phyloP scores from a whole-genome alignment of 2,797 vertebrate genomes.

The Girardinus metallicus region DNA sequence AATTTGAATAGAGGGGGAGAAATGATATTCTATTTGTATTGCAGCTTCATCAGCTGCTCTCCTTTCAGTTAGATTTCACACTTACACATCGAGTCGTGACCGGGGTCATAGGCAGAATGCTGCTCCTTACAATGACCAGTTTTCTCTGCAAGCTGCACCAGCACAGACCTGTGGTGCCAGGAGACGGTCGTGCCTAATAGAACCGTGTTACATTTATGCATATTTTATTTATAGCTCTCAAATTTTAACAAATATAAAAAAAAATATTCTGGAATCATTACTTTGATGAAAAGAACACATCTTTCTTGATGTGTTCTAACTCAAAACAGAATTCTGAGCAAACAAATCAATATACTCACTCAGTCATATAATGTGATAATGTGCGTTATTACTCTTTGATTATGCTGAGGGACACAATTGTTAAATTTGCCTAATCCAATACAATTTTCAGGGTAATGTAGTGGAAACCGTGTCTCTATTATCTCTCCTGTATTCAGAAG shows the following conservation, averaged over 20 bases:
- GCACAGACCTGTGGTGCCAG: conserved; percentile 28
- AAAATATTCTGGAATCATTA: not conserved
- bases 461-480: not conserved
- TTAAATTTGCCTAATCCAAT: not conserved
- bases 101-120: conserved; percentile 79
- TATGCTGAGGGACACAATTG: not conserved
- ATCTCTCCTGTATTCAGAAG: not conserved
- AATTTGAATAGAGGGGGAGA: conserved; percentile 61
- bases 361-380: not conserved
- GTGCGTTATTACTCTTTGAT: not conserved
- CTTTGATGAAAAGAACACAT: not conserved
- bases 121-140: conserved; percentile 80
- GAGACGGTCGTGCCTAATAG: conserved; percentile 59
- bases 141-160: conserved; percentile 67
- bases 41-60: conserved; percentile 84
- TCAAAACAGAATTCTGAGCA: not conserved
- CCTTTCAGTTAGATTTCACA: conserved; percentile 88
- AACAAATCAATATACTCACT: not conserved
- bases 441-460: not conserved
- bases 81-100: conserved; percentile 74
- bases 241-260: not conserved
- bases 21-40: conserved; percentile 84
- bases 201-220: conserved; percentile 46
- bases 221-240: conserved; percentile 12
- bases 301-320: not conserved